These are phyloP conservation scores for Geodia barretti DNA, from an alignment of 37 sponge, comb jelly and placozoan species.

Conservation along the genomic window DNA sequence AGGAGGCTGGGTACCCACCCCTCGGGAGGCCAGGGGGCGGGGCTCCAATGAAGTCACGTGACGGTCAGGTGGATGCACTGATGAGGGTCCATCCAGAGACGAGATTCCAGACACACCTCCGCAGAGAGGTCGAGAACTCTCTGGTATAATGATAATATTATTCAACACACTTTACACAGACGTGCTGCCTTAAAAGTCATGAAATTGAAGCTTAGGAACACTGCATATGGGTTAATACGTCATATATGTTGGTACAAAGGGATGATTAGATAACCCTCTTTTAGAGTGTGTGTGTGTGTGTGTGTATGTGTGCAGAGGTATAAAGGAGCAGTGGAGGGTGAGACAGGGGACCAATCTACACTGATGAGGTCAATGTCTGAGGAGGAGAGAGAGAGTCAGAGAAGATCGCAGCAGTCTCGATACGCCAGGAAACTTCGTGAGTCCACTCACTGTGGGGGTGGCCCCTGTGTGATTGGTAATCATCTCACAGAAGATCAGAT, in stretches of 20 bases:
- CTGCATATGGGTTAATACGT: too few relatives aligned
- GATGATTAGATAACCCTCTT: not conserved
- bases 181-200: not conserved
- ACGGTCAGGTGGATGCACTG: conserved; percentile 27
- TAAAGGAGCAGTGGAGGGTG: not conserved
- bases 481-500: conserved; percentile 41
- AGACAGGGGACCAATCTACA: not conserved
- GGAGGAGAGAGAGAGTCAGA: conserved; percentile 1
- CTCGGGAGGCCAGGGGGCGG: conserved; percentile 66
- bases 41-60: conserved; percentile 44
- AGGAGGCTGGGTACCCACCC: not conserved
- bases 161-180: not conserved
- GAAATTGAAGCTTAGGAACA: not conserved
- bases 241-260: too few relatives aligned
- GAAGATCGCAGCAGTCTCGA: conserved; percentile 16
- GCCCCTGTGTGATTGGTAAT: not conserved
- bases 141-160: conserved; percentile 26
- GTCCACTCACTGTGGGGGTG: too few relatives aligned
- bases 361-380: conserved; percentile 13
- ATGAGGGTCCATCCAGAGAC: conserved; percentile 35
- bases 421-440: conserved; percentile 50
- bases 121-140: conserved; percentile 43
- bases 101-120: conserved; percentile 43
- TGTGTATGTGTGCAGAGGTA: conserved; percentile 13
- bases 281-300: not conserved